Conservation (phyloP, 53 echinoderm and acorn worm genomes). For the Zoroaster sp. region DNA sequence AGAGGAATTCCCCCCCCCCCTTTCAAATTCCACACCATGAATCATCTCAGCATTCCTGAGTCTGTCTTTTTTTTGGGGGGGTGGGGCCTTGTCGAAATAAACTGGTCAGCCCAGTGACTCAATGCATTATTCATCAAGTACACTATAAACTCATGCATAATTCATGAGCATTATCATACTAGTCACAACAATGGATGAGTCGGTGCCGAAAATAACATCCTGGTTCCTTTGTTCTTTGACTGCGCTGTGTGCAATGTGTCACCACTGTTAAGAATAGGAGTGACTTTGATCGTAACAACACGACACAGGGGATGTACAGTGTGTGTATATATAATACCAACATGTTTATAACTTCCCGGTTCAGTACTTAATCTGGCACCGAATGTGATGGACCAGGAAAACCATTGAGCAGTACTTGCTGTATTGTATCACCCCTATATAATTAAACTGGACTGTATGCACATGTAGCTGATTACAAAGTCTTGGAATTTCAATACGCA, state of each 20-base stretch:
- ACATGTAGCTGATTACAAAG: too few relatives aligned
- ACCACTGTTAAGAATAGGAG: conserved; percentile 14
- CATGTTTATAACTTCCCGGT: not conserved
- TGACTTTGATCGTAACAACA: conserved; percentile 25
- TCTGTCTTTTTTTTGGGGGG: too few relatives aligned
- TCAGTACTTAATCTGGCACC: conserved; percentile 42
- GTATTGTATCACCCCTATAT: too few relatives aligned
- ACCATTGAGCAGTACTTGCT: not conserved
- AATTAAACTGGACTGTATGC: too few relatives aligned
- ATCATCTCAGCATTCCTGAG: too few relatives aligned
- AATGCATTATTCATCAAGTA: conserved; percentile 29
- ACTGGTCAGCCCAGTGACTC: not conserved
- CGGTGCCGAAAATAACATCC: conserved; percentile 1
- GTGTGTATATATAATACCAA: not conserved
- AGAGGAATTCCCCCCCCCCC: too few relatives aligned
- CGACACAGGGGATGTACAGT: not conserved
- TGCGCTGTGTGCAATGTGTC: conserved; percentile 8
- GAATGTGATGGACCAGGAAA: not conserved
- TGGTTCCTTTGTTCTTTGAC: not conserved
- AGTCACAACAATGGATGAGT: conserved; percentile 43
- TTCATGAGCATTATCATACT: conserved; percentile 1
- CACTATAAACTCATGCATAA: not conserved
- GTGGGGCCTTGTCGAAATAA: not conserved
- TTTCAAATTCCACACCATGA: too few relatives aligned
- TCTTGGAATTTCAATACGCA: too few relatives aligned